Evolutionary conservation across 2,888 invertebrate genomes (phyloP).

Genomic region (Idaea biselata): DNA sequence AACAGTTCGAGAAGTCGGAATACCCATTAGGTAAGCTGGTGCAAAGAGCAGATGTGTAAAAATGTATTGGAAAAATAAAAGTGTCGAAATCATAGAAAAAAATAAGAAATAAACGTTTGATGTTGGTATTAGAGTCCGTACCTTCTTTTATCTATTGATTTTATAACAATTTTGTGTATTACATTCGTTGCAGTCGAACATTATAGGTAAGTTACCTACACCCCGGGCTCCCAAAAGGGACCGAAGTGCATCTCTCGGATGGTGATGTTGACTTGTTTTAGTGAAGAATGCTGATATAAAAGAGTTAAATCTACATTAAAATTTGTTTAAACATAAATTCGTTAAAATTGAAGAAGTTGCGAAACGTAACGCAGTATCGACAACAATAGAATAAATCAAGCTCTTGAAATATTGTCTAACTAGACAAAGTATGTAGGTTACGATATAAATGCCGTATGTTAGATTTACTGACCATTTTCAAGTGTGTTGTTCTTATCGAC

Average conservation of each 20-base stretch:
- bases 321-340: no score
- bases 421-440: background rate
- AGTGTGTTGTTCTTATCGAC: conserved; percentile 71
- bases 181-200: background rate
- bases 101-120: no score
- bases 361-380: background rate
- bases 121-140: no score
- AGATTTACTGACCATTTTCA: conserved; percentile 57
- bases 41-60: background rate
- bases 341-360: background rate
- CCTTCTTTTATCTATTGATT: no score
- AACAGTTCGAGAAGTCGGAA: background rate
- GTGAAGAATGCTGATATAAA: no score
- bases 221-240: no score
- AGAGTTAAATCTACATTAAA: no score
- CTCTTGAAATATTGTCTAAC: background rate
- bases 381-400: conserved; percentile 1
- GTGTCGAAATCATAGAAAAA: background rate
- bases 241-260: no score
- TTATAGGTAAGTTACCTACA: no score
- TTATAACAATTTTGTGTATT: no score
- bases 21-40: background rate
- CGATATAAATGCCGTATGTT: background rate
- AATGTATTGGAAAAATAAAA: background rate
- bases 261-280: no score